These are phyloP conservation scores for Prunella himalayana DNA, from an alignment of 2,113 vertebrate genomes.

Conservation along the genomic window DNA sequence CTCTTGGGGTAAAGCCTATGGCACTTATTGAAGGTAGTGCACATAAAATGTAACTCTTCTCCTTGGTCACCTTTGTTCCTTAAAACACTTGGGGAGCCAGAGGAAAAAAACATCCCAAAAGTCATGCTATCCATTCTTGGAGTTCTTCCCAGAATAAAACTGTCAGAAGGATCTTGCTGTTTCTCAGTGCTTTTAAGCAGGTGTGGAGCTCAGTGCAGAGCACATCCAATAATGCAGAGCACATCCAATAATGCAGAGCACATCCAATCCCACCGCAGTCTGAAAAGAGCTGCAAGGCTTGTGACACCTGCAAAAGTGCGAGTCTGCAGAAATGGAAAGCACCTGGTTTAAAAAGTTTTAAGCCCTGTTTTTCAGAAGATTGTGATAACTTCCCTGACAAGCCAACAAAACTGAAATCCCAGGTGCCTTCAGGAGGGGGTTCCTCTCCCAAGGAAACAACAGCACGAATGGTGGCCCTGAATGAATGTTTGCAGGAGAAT, in stretches of 20 bases:
- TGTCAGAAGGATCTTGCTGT: background rate
- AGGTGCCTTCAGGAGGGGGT: background rate
- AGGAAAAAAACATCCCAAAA: background rate
- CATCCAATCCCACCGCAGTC: background rate
- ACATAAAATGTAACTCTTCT: background rate
- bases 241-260: background rate
- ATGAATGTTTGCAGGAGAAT: background rate
- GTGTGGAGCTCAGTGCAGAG: background rate
- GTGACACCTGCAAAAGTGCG: background rate
- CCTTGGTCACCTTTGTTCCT: background rate
- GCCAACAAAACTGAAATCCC: background rate
- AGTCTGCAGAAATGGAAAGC: background rate
- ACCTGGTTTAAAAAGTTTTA: background rate
- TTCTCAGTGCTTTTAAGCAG: background rate
- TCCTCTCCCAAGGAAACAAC: background rate
- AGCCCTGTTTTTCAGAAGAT: background rate
- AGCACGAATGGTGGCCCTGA: accelerated
- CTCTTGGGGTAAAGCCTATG: background rate
- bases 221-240: background rate
- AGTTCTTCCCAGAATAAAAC: slow-evolving; percentile 20
- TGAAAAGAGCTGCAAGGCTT: background rate
- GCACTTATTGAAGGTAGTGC: background rate
- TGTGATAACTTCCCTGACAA: background rate
- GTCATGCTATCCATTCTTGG: background rate
- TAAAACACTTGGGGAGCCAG: background rate